Evolutionary conservation across 2,113 vertebrate genomes (phyloP), one percentile per base, ranked within the genome.

Genomic region (Semicossyphus pulcher): DNA sequence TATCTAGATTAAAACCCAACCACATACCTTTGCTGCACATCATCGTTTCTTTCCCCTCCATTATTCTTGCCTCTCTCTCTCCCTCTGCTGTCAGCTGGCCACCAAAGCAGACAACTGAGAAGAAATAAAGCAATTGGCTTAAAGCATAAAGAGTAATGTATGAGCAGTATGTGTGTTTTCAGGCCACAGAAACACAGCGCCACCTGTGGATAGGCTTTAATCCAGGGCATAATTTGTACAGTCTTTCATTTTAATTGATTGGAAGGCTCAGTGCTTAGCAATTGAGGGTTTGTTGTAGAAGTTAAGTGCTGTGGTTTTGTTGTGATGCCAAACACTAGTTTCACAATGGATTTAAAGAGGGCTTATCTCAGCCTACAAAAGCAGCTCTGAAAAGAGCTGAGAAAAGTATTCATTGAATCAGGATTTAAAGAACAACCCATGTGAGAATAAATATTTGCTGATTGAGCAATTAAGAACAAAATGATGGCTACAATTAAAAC

Each of bases 121-220:
- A n/a, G 0, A 37, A 54, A 61, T 1, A 42, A 10, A 52, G 14
- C 7, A 39, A 48, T 37, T 0, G 37, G 31, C 51, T 26, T 15
- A 44, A 10, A 42, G n/a, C 53, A n/a, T 21, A 5, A 48, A 11
- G 5, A 44, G 8, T 2, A 39, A 21, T 23, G 16, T 25, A 11
- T n/a, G n/a, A 25, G 29, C 5, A 16, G 25, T 10, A 7, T 26
- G 5, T 28, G 5, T 32, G 18, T 45, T 36, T 39, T 36, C n/a
- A 49, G 29, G 16, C 57, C 37, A 67, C 31, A 39, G 65, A 34
- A 25, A 21, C 51, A 82, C 60, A 84, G 85, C 82, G 41, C 81
- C 88, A 56, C 70, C 88, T 81, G 36, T 58, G 72, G 89, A 42
- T 23, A 23, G 31, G 23, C 2, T 16, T 6, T 11, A 44, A 42